Percentiles rank a stretch among this genome's conserved stretches.
phyloP scores from a whole-genome alignment of 1,140 invertebrate species.

The Paramacrobiotus metropolitanus region DNA sequence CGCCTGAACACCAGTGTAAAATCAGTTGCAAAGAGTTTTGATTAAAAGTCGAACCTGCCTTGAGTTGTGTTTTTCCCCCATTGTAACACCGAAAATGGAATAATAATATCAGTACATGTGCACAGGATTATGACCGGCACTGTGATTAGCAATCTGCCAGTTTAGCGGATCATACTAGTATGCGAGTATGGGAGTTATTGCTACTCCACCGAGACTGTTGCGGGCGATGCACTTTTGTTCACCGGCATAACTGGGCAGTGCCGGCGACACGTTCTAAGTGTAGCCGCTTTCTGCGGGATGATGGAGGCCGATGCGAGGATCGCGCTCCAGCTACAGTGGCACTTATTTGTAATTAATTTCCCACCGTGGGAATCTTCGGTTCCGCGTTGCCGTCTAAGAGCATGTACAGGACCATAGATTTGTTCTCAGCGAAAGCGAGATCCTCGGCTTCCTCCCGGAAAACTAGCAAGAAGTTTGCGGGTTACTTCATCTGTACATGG shows the following conservation, averaged over 20 bases:
- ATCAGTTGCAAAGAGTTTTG: too few species aligned
- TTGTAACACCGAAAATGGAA: constrained; percentile 18
- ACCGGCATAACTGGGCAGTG: constrained; percentile 30
- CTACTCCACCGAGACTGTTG: constrained; percentile 11
- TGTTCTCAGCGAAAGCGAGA: constrained; percentile 49
- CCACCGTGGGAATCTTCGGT: constrained; percentile 71
- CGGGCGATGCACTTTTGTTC: constrained; percentile 84
- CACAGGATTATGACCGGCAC: not conserved
- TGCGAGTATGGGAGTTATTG: not conserved
- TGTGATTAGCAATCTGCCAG: not conserved
- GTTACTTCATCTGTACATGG: not conserved
- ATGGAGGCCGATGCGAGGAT: constrained; percentile 13
- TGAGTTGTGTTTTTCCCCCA: too few species aligned
- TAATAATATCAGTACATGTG: constrained; percentile 18
- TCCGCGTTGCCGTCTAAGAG: constrained; percentile 65
- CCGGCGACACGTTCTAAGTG: constrained; percentile 15
- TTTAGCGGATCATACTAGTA: not conserved
- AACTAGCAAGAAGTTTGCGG: constrained; percentile 17
- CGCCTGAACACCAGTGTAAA: too few species aligned
- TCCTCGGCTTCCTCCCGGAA: constrained; percentile 30
- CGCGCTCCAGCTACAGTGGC: constrained; percentile 21
- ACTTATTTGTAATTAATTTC: constrained; percentile 26
- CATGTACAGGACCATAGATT: constrained; percentile 50
- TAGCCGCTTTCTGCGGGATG: constrained; percentile 10
- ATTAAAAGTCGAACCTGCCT: too few species aligned